Conservation (phyloP, 1,140 invertebrate species). For the Drosophila guanche region DNA sequence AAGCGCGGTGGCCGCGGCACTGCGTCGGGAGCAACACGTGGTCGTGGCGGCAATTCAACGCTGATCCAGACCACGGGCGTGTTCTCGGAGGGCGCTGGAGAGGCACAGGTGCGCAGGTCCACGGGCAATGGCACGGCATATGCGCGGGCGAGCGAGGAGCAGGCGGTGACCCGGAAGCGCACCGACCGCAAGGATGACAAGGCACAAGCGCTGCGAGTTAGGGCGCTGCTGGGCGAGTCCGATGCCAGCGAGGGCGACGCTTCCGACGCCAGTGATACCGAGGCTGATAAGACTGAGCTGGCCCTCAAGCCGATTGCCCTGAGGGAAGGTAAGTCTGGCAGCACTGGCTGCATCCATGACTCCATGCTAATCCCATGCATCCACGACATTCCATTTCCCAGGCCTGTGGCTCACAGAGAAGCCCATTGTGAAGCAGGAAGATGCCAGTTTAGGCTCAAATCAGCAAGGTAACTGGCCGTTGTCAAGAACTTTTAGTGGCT, state of each 20-base stretch:
- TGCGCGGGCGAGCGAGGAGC: slow-evolving; percentile 53
- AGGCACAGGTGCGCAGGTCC: slow-evolving; percentile 56
- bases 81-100: slow-evolving; percentile 79
- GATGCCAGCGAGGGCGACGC: slow-evolving; percentile 51
- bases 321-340: slow-evolving; percentile 57
- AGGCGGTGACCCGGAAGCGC: slow-evolving; percentile 58
- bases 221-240: slow-evolving; percentile 54
- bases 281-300: slow-evolving; percentile 76
- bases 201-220: slow-evolving; percentile 30
- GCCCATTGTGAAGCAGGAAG: slow-evolving; percentile 47
- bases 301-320: slow-evolving; percentile 62
- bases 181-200: slow-evolving; percentile 64
- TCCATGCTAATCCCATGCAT: too few species aligned
- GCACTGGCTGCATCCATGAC: neutral
- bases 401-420: slow-evolving; percentile 68
- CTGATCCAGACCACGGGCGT: slow-evolving; percentile 78
- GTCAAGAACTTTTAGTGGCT: neutral
- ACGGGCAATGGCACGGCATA: slow-evolving; percentile 46
- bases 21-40: slow-evolving; percentile 49
- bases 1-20: slow-evolving; percentile 52
- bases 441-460: neutral
- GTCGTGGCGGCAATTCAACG: slow-evolving; percentile 55
- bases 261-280: slow-evolving; percentile 58
- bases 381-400: slow-evolving; percentile 4
- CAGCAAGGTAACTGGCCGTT: slow-evolving; percentile 16